Conservation (phyloP, 35 echinoderm and acorn worm species). For the Heliocidaris erythrogramma region DNA sequence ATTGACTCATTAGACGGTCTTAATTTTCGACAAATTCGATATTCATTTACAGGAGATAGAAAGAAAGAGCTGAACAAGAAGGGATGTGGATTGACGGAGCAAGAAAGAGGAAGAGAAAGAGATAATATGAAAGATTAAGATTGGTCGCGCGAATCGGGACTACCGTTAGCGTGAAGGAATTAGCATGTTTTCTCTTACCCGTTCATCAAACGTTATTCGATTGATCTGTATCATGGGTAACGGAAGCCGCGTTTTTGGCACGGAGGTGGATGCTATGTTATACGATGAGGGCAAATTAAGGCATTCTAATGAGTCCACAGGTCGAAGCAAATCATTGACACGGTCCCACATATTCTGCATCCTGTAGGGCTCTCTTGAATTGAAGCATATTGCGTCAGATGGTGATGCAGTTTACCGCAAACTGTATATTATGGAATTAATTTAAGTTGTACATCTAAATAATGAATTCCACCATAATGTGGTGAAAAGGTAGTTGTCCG, state of each 20-base stretch:
- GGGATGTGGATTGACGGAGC: neutral
- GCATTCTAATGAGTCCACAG: neutral
- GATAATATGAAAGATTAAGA: slow-evolving; percentile 6
- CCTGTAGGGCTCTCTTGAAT: neutral
- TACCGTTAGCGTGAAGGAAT: slow-evolving; percentile 1
- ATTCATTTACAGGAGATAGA: slow-evolving; percentile 3
- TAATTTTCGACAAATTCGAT: slow-evolving; percentile 44
- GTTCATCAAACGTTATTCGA: slow-evolving; percentile 4
- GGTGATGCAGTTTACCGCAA: neutral
- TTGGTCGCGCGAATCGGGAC: slow-evolving; percentile 13
- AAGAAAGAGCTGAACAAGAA: neutral
- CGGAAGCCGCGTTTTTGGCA: neutral
- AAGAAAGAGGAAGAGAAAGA: neutral
- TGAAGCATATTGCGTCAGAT: neutral
- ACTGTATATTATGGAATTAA: neutral
- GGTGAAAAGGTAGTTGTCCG: neutral
- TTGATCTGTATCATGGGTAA: neutral
- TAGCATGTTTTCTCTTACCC: slow-evolving; percentile 3
- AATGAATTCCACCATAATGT: neutral
- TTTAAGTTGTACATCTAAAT: neutral
- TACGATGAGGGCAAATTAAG: slow-evolving; percentile 2
- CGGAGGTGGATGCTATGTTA: neutral
- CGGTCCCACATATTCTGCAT: neutral
- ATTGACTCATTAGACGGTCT: slow-evolving; percentile 48
- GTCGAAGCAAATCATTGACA: slow-evolving; percentile 8